Evolutionary conservation across 1,140 invertebrate species (phyloP), one percentile per base, ranked within the genome.

Genomic region (Drosophila chauvacae): DNA sequence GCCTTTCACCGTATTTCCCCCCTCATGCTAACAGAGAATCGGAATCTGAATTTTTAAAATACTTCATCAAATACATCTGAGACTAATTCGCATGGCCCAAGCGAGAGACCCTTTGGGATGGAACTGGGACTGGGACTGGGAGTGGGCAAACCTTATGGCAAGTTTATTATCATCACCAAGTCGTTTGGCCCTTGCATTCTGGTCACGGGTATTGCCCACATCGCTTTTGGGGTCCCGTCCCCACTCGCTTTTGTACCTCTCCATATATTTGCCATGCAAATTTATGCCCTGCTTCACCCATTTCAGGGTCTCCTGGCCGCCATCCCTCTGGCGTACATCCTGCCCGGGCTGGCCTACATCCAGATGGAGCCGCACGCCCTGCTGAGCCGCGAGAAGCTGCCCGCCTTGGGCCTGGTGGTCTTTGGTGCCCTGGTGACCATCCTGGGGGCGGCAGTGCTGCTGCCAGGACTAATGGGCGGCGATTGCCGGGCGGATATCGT

Each of bases 281-380:
- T 74, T 80, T 86, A 73, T 61, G 28, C 53, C 37, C 23, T 45
- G 20, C 20, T 56, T 47, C 42, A 44, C 39, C 30, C 60, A 62
- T 77, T 70, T 37, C 87, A 97, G 96, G 97, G 97, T 61, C 95
- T 98, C 11, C 77, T 97, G 30, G 96, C 96, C 7, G 97, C 97
- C 10, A 96, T 97, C 61, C 97, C 97, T 9, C 91, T 98, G 66
- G 97, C 97, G 18, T 98, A 96, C 92, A 95, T 98, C 65, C 93
- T 98, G 42, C 97, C 97, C 11, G 96, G 96, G 0, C 88, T 97
- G 10, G 96, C 96, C 85, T 97, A 97, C 81, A 94, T 98, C 65
- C 95, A 95, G 88, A 94, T 98, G 72, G 95, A 96, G 77, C 95
- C 96, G 64, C 96, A 96, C 26, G 93, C 94, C 42, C 72, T 96